Evolutionary conservation across 2,113 vertebrate genomes (phyloP), one percentile per base, ranked within the genome.

Genomic region (Oryzias celebensis): DNA sequence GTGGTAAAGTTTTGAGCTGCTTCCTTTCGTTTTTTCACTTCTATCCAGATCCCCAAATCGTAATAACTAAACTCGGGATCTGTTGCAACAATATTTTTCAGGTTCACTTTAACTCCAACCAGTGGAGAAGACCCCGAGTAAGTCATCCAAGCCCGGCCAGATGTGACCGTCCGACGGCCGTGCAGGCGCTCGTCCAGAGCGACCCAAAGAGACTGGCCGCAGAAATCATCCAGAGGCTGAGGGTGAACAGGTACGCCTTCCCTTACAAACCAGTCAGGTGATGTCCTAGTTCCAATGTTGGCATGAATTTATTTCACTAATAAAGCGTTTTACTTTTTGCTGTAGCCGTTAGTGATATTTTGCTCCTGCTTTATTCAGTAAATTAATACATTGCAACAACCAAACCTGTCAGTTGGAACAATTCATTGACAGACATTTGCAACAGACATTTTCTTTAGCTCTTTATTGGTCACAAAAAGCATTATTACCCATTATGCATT

Each of bases 21-120:
- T 24, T 24, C 14, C 7, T 36, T 28, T n/a, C 3, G 12, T 31
- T 12, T 54, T 6, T 36, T 28, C 4, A 5, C 17, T 26, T 3
- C 26, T 52, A 45, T 60, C 48, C 28, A 18, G 2, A 8, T 17
- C n/a, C 1, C 13, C 1, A 17, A 53, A 53, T 54, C 3, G 10
- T 1, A 43, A 20, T 48, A 23, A 23, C 1, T 12, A 52, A 18
- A 54, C 52, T 28, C 14, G 31, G 55, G 23, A 58, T 47, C 7
- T 3, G 7, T n/a, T 47, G 16, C 5, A 17, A 13, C 2, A 26
- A 26, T 8, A 45, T 17, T 12, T 58, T 49, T 31, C 48, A 90
- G 90, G 69, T 83, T 28, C 66, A 70, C 3, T 65, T 89, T 16
- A 79, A 85, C 70, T 88, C 86, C 45, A 80, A 91, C 66, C 90